Base-by-base conservation (phyloP, 1,140 invertebrate species). In the Diorhabda carinulata region DNA sequence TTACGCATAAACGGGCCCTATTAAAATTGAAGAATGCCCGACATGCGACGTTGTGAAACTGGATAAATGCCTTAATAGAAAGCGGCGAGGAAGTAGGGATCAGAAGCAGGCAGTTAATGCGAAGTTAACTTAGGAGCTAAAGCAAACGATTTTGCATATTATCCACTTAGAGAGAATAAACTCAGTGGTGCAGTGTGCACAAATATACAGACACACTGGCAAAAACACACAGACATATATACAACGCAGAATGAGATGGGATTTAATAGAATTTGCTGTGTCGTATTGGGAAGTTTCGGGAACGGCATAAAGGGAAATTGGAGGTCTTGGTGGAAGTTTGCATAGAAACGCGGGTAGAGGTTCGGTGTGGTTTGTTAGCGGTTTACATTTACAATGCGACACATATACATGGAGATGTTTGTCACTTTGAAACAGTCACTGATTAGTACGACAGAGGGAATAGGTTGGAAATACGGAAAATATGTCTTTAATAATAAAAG, bases 141-240 rank as follows among this genome's bases (percentile, higher is more conserved):
- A 52, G 47, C 6, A 6, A 52, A 2, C 61, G 61, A 42, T 62
- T 62, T 47, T 62, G 43, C 61, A 62, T 62, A 62, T 62, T 62
- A 62, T 62, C 61, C 61, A 43, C 61, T 62, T 62, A 62, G 61
- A 5, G 41, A 62, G 44, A 62, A 62, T 62, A 47, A 62, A 62
- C 61, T 62, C 61, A 10, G 43, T 10, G 61, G 61, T 62, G 61
- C 61, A 43, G 61, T 10, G 8, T 62, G 61, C 43, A 62, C 61
- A 47, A 62, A 47, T 62, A 62, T 10, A 62, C 41, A 43, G 61
- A 44, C 42, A 62, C 43, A 25, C 44, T 42, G 61, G 43, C 43
- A 52, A 52, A 52, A 52, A 52, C 47, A 52, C 47, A 52, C 47
- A 52, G 47, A 52, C 47, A 52, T n/a, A 52, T n/a, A 52, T 8